phyloP scores from a whole-genome alignment of 2,797 vertebrate genomes.

The Pampus argenteus region DNA sequence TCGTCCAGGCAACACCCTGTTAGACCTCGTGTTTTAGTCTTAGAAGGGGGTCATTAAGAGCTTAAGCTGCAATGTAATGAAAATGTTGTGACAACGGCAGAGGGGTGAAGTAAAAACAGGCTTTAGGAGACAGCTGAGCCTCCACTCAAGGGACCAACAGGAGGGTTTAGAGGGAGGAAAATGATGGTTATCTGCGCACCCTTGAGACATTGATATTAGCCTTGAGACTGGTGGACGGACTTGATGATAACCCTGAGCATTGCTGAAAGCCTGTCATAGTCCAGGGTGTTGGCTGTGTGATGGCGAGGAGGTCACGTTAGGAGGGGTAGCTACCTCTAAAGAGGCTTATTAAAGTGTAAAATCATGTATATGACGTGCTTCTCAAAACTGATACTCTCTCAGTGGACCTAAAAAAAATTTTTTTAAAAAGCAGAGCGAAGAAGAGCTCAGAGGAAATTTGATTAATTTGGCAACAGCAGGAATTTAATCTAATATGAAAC shows the following conservation, averaged over 20 bases:
- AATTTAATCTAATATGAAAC: conserved; percentile 50
- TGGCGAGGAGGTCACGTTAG: conserved; percentile 26
- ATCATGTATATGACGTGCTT: conserved; percentile 13
- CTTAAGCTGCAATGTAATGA: conserved; percentile 81
- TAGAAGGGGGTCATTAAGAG: conserved; percentile 71
- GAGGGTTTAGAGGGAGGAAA: conserved; percentile 68
- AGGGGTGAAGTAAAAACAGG: conserved; percentile 77
- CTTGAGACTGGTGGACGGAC: conserved; percentile 70
- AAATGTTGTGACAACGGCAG: conserved; percentile 81
- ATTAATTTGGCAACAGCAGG: conserved; percentile 55
- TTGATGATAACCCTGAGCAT: conserved; percentile 77
- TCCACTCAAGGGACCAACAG: conserved; percentile 62
- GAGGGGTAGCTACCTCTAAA: conserved; percentile 10
- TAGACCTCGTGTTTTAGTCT: conserved; percentile 81
- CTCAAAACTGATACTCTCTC: conserved; percentile 14
- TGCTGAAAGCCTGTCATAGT: conserved; percentile 57
- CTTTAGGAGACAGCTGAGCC: conserved; percentile 76
- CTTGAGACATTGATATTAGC: conserved; percentile 80
- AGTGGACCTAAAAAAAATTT: not conserved
- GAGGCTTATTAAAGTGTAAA: conserved; percentile 16
- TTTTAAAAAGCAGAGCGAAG: not conserved
- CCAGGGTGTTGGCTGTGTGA: conserved; percentile 40
- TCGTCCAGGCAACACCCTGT: conserved; percentile 69
- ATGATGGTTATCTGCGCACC: conserved; percentile 80
- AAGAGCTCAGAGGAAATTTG: conserved; percentile 48